Conservation (phyloP, 2,797 vertebrate genomes). For the Chloroceryle inda region DNA sequence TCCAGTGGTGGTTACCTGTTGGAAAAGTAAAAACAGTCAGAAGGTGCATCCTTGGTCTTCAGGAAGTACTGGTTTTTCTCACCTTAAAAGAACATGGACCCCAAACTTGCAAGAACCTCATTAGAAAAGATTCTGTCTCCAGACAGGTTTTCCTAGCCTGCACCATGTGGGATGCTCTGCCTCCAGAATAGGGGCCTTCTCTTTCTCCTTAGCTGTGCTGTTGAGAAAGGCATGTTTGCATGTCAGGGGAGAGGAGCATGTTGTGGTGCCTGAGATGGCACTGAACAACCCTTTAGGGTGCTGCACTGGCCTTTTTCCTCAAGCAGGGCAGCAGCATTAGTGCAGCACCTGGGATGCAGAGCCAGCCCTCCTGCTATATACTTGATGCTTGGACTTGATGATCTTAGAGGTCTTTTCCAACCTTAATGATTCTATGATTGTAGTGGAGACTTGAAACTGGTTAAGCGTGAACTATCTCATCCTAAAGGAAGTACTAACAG, state of each 20-base stretch:
- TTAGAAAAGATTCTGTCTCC: background rate
- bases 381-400: background rate
- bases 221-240: background rate
- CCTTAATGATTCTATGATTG: background rate
- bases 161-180: background rate
- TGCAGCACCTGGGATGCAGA: background rate
- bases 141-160: background rate
- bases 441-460: background rate
- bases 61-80: background rate
- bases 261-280: background rate
- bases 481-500: background rate
- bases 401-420: too few species aligned
- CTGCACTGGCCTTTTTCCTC: background rate
- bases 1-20: conserved; percentile 68
- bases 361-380: background rate
- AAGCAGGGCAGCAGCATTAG: background rate
- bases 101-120: background rate
- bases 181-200: background rate
- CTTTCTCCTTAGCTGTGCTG: background rate
- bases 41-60: background rate
- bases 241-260: background rate
- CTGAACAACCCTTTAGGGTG: background rate
- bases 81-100: background rate
- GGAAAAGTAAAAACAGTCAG: conserved; percentile 67
- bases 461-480: background rate